These are phyloP conservation scores for Eristalis arbustorum DNA, from an alignment of 2,888 invertebrate genomes.

Conservation along the genomic window DNA sequence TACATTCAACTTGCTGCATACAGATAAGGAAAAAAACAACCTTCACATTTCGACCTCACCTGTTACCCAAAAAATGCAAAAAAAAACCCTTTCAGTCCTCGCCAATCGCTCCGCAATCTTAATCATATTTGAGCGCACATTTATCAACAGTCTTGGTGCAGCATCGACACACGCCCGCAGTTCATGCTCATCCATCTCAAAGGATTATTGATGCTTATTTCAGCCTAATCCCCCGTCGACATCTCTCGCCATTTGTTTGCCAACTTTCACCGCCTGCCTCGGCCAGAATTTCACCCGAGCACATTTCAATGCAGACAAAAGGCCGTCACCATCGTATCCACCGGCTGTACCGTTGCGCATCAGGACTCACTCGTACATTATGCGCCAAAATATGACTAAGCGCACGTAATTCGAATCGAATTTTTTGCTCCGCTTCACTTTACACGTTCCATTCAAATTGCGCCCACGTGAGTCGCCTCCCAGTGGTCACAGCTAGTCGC, in stretches of 20 bases:
- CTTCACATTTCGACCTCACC: too few species aligned
- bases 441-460: constrained; percentile 33
- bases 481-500: background rate
- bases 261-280: background rate
- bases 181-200: background rate
- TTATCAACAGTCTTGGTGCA: too few species aligned
- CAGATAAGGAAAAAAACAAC: too few species aligned
- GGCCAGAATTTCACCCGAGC: background rate
- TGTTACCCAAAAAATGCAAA: too few species aligned
- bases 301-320: background rate
- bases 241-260: background rate
- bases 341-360: background rate
- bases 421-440: constrained; percentile 43
- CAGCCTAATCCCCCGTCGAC: background rate
- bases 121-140: too few species aligned
- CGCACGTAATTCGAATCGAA: constrained; percentile 42
- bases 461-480: constrained; percentile 31
- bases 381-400: constrained; percentile 40
- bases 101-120: too few species aligned
- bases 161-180: background rate
- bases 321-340: background rate
- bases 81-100: too few species aligned
- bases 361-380: background rate
- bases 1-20: too few species aligned
- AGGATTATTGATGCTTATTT: background rate